Evolutionary conservation across 2,888 invertebrate species (phyloP).

Genomic region (Thysanoteuthis rhombus): DNA sequence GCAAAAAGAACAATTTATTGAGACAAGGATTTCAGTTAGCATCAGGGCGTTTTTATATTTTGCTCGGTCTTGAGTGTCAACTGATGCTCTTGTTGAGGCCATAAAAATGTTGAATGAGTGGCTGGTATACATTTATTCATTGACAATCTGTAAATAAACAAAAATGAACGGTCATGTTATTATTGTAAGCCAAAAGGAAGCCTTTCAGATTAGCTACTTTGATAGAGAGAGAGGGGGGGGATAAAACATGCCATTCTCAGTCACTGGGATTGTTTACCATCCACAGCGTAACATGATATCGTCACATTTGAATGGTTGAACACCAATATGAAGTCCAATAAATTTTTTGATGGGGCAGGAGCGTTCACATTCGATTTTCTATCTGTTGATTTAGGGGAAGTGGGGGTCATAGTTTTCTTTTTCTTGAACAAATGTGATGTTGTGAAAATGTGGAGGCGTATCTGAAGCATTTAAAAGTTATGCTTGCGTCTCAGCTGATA

Average conservation of each 20-base stretch:
- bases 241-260: too few species aligned
- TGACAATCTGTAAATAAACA: background rate
- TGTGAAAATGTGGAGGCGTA: too few species aligned
- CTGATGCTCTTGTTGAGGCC: background rate
- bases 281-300: background rate
- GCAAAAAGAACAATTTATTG: too few species aligned
- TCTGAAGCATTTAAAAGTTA: too few species aligned
- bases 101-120: background rate
- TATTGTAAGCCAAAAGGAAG: background rate
- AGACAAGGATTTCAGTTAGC: too few species aligned
- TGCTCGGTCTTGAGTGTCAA: background rate
- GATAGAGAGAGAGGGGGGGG: background rate
- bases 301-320: background rate
- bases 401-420: too few species aligned
- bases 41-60: too few species aligned
- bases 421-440: too few species aligned
- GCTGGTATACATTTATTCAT: background rate
- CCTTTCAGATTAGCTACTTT: background rate
- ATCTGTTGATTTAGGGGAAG: too few species aligned
- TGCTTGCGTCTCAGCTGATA: too few species aligned
- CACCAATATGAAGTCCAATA: background rate
- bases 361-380: background rate
- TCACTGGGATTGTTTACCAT: background rate
- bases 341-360: too few species aligned
- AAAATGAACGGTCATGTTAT: background rate